Percentiles rank a stretch among this genome's conserved stretches.
phyloP scores from a whole-genome alignment of 2,888 invertebrate species.

The Resseliella maxima region DNA sequence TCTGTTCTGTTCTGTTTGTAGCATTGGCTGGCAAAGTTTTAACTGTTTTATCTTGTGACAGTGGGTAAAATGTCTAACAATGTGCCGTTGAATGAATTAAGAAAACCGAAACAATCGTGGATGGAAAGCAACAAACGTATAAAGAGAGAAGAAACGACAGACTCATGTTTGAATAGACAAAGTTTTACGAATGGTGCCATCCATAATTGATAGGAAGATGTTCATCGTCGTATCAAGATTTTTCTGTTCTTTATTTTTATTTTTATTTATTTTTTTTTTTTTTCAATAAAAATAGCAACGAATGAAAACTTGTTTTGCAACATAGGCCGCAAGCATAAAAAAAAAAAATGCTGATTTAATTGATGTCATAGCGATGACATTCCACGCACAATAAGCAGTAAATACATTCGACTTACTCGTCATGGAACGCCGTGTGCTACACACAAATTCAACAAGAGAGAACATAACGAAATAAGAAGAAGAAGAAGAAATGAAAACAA shows the following conservation, averaged over 20 bases:
- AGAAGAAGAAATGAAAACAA: neutral
- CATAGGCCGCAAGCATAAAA: slow-evolving; percentile 21
- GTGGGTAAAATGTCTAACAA: neutral
- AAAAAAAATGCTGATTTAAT: neutral
- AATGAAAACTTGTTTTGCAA: slow-evolving; percentile 11
- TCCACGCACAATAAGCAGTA: slow-evolving; percentile 33
- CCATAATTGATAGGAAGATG: neutral
- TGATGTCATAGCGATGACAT: slow-evolving; percentile 51
- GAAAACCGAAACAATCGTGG: too few species aligned
- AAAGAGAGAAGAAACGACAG: neutral
- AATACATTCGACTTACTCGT: neutral
- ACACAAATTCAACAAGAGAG: neutral
- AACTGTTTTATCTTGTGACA: neutral
- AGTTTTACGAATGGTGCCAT: slow-evolving; percentile 18
- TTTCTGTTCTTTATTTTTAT: too few species aligned
- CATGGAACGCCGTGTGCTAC: neutral
- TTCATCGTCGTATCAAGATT: neutral
- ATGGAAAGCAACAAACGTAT: too few species aligned
- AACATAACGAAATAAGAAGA: too few species aligned
- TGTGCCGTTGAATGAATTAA: neutral
- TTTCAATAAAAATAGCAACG: neutral
- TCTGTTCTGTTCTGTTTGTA: too few species aligned
- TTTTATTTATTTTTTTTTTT: neutral
- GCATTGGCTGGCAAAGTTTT: neutral
- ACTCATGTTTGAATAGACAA: neutral